Base-by-base conservation (phyloP, 2,113 vertebrate species). In the Albula goreensis region DNA sequence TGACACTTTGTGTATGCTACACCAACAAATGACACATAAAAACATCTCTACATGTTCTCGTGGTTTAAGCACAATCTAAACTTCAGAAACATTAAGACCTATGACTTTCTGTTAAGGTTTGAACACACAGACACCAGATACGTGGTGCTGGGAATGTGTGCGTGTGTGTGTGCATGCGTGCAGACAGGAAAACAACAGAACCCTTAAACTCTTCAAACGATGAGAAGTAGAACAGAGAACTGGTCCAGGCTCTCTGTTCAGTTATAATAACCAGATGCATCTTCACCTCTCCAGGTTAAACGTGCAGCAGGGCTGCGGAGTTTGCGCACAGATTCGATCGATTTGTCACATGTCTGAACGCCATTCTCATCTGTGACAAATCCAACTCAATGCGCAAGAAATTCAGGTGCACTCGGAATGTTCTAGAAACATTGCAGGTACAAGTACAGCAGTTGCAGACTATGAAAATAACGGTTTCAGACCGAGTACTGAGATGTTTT, bases 401-500 rank as follows among this genome's bases (percentile, higher is more conserved):
- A 7, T 85, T 78, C 70, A 85, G 22, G 48, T 80, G 53, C 53
- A 60, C 41, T 60, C 11, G 84, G 84, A 85, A 85, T 85, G 84
- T 85, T 80, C 84, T 78, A 78, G 84, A 78, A 52, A 31, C 56
- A 17, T 49, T 70, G 25, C 51, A 49, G 70, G 83, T 31, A 85
- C 41, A 79, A 5, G 41, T 53, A 80, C 78, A 85, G 78, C 53
- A 85, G 85, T 80, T 50, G 13, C 70, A 56, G 81, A 60, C 81
- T 60, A 41, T 41, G 31, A 41, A 41, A 41, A 1, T 41, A 1
- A 41, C 31, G 1, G 31, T 41, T 41, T 41, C 31, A 41, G 31
- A 41, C 31, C 19, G 57, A 5, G 80, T 13, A 19, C 53, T 31
- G 17, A 80, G 83, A 78, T 78, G 77, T 4, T n/a, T 56, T 11